Percentiles rank a stretch among this genome's conserved stretches.
Conservation (phyloP, 2,113 vertebrate genomes). For the Gobio gobio region DNA sequence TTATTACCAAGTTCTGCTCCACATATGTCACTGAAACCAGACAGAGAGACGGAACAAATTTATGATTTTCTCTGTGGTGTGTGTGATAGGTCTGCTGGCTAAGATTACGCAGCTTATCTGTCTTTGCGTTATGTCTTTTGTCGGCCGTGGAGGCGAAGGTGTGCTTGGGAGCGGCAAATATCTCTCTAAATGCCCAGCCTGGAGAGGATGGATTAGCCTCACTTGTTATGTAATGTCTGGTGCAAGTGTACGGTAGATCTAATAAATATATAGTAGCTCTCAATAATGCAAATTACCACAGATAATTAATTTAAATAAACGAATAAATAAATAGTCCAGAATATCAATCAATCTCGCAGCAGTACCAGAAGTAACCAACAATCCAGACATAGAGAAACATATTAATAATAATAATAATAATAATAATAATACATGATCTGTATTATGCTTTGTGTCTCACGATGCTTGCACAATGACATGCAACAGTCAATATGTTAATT, state of each 20-base stretch:
- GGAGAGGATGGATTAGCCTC: neutral
- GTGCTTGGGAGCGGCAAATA: neutral
- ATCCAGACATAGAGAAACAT: neutral
- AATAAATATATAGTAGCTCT: neutral
- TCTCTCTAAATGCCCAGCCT: constrained; percentile 15
- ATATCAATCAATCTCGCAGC: neutral
- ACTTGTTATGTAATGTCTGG: constrained; percentile 27
- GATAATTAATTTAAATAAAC: neutral
- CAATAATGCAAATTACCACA: neutral
- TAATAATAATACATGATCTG: neutral
- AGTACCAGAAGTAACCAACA: neutral
- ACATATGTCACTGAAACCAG: constrained; percentile 27
- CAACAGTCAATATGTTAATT: constrained; percentile 35
- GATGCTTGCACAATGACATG: constrained; percentile 6
- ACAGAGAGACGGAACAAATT: constrained; percentile 21
- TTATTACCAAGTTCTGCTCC: constrained; percentile 66
- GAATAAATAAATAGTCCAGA: neutral
- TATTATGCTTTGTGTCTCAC: neutral
- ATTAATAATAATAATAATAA: too few relatives aligned
- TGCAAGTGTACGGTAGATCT: neutral
- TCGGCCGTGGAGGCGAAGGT: neutral
- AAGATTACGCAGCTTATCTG: constrained; percentile 36
- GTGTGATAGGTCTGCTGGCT: constrained; percentile 33
- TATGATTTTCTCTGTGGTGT: constrained; percentile 48
- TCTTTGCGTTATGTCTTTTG: constrained; percentile 37